Evolutionary conservation across 92 coral and sea anemone genomes (phyloP).

Genomic region (Phymanthus crucifer): DNA sequence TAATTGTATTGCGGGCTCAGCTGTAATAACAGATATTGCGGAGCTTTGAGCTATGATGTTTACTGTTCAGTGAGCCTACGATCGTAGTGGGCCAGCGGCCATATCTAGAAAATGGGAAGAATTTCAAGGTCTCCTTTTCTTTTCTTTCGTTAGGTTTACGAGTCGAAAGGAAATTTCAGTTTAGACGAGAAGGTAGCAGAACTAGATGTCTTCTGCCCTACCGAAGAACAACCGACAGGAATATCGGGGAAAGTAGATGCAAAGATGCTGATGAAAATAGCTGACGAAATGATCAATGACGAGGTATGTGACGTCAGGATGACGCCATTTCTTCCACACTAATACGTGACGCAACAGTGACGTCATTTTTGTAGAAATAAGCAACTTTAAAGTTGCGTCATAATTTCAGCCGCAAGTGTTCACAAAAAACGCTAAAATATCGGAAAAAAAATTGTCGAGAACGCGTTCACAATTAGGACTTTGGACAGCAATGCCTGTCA

Average conservation of each 20-base stretch:
- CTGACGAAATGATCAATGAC: constrained; percentile 46
- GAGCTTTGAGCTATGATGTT: too few species aligned
- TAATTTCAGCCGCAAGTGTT: too few species aligned
- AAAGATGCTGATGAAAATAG: constrained; percentile 34
- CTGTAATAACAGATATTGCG: too few species aligned
- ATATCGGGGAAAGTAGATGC: constrained; percentile 20
- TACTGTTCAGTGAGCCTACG: too few species aligned
- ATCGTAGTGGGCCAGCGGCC: too few species aligned
- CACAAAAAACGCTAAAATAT: too few species aligned
- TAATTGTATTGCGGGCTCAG: too few species aligned
- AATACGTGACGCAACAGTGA: neutral
- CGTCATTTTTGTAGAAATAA: neutral
- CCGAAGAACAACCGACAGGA: constrained; percentile 58
- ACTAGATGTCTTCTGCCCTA: constrained; percentile 71
- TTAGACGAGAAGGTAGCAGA: constrained; percentile 73
- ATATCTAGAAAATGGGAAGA: too few species aligned
- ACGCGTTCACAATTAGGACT: too few species aligned
- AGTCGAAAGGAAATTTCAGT: constrained; percentile 43
- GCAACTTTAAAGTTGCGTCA: too few species aligned
- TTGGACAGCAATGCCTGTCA: too few species aligned
- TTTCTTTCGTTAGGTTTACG: neutral
- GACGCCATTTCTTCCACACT: neutral
- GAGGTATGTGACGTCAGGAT: constrained; percentile 20
- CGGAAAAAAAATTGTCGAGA: neutral
- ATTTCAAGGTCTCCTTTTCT: too few species aligned